Evolutionary conservation across 2,113 vertebrate species (phyloP).

Genomic region (Alouatta palliata): DNA sequence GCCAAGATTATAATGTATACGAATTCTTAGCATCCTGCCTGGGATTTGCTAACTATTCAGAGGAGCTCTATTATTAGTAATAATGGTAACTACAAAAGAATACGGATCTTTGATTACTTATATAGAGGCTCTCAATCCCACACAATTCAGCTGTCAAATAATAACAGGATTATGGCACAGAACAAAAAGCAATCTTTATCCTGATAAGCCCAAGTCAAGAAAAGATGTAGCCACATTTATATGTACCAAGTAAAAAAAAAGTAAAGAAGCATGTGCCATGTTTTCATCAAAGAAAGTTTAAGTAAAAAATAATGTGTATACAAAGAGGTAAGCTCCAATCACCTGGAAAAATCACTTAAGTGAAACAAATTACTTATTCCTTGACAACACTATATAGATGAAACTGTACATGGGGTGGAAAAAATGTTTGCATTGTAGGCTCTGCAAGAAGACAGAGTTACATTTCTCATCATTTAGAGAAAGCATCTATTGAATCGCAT

Average conservation of each 20-base stretch:
- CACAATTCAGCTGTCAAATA: background rate
- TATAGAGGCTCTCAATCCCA: background rate
- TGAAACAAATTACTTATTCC: slow-evolving; percentile 2
- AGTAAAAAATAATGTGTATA: background rate
- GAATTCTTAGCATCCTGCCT: background rate
- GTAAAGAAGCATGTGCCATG: background rate
- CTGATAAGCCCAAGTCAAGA: background rate
- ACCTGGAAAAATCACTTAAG: slow-evolving; percentile 16
- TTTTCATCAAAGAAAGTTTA: slow-evolving; percentile 19
- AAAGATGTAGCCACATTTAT: background rate
- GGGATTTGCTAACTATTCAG: background rate
- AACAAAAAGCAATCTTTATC: background rate
- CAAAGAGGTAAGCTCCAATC: slow-evolving; percentile 28
- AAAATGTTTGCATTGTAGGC: background rate
- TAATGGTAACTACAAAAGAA: background rate
- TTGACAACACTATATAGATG: background rate
- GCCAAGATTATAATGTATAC: background rate
- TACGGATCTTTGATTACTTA: background rate
- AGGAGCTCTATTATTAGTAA: background rate
- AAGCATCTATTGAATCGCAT: background rate
- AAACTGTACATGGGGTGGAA: background rate
- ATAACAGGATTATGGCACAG: background rate
- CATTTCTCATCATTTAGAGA: background rate
- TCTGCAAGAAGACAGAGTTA: background rate
- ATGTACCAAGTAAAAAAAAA: background rate